Conservation (phyloP, 2,888 invertebrate genomes). For the Mythimna vitellina region DNA sequence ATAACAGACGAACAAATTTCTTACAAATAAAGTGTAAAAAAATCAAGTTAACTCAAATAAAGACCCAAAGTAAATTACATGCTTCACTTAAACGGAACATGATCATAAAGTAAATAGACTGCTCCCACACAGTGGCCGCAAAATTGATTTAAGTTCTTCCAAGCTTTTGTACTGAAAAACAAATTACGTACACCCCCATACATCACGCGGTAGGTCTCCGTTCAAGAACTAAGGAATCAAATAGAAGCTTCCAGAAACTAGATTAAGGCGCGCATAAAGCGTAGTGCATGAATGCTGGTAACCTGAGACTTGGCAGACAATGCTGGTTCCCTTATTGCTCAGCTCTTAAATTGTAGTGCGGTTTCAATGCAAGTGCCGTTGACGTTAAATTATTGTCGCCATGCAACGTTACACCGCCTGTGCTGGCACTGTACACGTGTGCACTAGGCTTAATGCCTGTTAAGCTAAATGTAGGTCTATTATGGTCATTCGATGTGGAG, state of each 20-base stretch:
- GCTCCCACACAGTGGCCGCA: conserved; percentile 34
- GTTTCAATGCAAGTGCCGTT: conserved; percentile 89
- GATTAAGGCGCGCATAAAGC: conserved; percentile 80
- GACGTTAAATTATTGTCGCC: conserved; percentile 90
- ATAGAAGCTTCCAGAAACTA: conserved; percentile 74
- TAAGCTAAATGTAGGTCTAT: conserved; percentile 74
- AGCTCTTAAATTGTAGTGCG: conserved; percentile 89
- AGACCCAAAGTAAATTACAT: conserved; percentile 21
- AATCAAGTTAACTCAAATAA: conserved; percentile 7
- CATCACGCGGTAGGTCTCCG: conserved; percentile 69
- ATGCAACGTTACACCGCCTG: conserved; percentile 85
- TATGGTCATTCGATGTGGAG: conserved; percentile 64
- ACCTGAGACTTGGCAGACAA: conserved; percentile 86
- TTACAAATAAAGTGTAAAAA: conserved; percentile 7
- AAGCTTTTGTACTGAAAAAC: conserved; percentile 47
- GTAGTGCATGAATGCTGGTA: conserved; percentile 83
- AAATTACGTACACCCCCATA: conserved; percentile 63
- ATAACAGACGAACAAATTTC: not conserved
- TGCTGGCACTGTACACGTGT: conserved; percentile 80
- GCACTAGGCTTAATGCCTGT: conserved; percentile 79
- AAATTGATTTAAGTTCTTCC: conserved; percentile 49
- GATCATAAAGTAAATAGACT: conserved; percentile 41
- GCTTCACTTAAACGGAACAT: conserved; percentile 13
- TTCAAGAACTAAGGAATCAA: conserved; percentile 61
- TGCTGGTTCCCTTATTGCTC: conserved; percentile 88